Conservation (phyloP, 92 coral and sea anemone species). For the Hydrozoanthus gracilis region DNA sequence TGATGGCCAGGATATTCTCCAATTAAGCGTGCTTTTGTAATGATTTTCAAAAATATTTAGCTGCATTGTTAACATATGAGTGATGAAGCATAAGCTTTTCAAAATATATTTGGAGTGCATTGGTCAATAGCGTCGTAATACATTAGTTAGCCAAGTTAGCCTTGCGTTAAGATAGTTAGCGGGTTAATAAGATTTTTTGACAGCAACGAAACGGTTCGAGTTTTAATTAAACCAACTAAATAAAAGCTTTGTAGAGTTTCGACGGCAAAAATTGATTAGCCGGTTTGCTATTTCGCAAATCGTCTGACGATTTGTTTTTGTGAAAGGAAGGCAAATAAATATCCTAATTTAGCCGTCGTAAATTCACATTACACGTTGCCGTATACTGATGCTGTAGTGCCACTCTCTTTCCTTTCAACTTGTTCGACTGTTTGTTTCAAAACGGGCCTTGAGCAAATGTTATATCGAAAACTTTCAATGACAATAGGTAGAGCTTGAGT, state of each 20-base stretch:
- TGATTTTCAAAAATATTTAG: neutral
- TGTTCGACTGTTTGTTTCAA: too few species aligned
- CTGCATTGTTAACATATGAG: neutral
- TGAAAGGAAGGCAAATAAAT: too few species aligned
- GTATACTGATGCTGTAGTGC: too few species aligned
- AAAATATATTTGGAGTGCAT: neutral
- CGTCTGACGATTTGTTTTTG: too few species aligned
- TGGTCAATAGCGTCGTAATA: neutral
- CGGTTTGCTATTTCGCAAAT: too few species aligned
- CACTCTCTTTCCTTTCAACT: too few species aligned
- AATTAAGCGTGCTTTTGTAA: neutral
- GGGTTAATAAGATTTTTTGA: neutral
- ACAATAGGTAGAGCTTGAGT: too few species aligned
- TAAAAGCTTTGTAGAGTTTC: neutral
- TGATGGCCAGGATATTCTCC: neutral
- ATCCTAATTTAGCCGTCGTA: too few species aligned
- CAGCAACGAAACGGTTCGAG: neutral
- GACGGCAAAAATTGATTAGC: neutral
- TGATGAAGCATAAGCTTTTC: neutral
- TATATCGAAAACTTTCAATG: too few species aligned
- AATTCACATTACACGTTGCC: too few species aligned
- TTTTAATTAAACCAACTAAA: neutral
- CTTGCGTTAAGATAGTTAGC: neutral
- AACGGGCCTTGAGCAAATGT: too few species aligned
- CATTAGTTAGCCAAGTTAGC: neutral